Base-by-base conservation (phyloP, 2,113 vertebrate species). In the Tamias sibiricus region DNA sequence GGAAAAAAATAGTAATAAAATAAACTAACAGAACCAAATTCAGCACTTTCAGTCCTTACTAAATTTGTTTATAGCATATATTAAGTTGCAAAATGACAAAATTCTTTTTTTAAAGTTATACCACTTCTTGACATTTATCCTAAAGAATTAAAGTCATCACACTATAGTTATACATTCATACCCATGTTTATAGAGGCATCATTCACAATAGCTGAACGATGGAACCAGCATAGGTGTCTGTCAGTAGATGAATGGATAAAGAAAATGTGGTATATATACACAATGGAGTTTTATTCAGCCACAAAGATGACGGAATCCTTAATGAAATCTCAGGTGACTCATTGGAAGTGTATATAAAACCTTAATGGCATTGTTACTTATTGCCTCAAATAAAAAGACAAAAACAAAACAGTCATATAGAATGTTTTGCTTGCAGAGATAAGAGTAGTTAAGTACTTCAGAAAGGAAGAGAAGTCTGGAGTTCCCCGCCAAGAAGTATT, bases 1-100 rank as follows among this genome's bases (percentile, higher is more conserved):
- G 35, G 32, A 93, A 44, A 84, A 82, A 95, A 91, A 95, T 54
- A 20, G 37, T 74, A 64, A 72, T 40, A 95, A 49, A n/a, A 93
- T 47, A 59, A 89, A 35, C 76, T 85, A 84, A 89, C 16, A 87
- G 14, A 83, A 59, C 0, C 59, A 69, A 76, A 26, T 77, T 91
- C 49, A 80, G 14, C 52, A 94, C 64, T 80, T 17, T 12, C 35
- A 76, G 7, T 66, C 30, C 32, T 68, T 79, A 54, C 76, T 91
- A 90, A 71, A 86, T 72, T 42, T 13, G 9, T 80, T 64, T 72
- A 12, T 30, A 37, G 4, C 69, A 87, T 19, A 76, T 69, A 84
- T 2, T 42, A 59, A 95, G 80, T n/a, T 24, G 59, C 59, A 62
- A 77, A 52, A 68, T 85, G 84, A 90, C 40, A 71, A 77, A 69